phyloP scores from a whole-genome alignment of 2,797 vertebrate species.

The Crax fasciolata region DNA sequence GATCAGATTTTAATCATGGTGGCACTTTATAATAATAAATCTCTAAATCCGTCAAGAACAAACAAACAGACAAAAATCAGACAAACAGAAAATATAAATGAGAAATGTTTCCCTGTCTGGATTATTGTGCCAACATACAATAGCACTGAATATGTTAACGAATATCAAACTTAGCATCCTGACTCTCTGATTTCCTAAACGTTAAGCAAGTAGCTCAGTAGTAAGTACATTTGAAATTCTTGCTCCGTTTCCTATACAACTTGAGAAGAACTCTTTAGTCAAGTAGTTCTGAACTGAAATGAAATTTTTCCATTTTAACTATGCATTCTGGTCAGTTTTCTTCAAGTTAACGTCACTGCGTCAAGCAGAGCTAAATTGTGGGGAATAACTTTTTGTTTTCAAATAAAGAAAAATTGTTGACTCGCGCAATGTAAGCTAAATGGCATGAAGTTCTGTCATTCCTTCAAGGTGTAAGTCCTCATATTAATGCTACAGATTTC shows the following conservation, averaged over 20 bases:
- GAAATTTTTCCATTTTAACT: neutral
- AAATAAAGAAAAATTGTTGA: neutral
- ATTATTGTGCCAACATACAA: neutral
- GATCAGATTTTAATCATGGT: neutral
- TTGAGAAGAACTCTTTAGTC: neutral
- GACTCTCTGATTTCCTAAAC: neutral
- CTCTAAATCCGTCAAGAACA: neutral
- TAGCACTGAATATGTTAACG: neutral
- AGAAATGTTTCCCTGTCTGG: neutral
- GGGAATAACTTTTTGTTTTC: neutral
- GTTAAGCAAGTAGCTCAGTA: neutral
- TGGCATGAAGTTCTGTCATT: neutral
- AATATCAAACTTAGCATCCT: neutral
- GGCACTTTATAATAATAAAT: neutral
- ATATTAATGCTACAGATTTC: neutral
- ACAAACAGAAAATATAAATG: conserved; percentile 7
- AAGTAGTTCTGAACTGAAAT: neutral
- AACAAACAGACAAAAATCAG: conserved; percentile 23
- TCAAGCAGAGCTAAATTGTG: neutral
- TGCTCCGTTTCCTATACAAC: neutral
- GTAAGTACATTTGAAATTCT: neutral
- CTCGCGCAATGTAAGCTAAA: neutral
- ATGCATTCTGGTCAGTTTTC: neutral
- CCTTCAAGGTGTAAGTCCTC: neutral
- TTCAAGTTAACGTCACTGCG: neutral